Percentiles rank a stretch among this genome's conserved stretches.
Conservation (phyloP, 2,113 vertebrate species). For the Lamprologus lemairii region DNA sequence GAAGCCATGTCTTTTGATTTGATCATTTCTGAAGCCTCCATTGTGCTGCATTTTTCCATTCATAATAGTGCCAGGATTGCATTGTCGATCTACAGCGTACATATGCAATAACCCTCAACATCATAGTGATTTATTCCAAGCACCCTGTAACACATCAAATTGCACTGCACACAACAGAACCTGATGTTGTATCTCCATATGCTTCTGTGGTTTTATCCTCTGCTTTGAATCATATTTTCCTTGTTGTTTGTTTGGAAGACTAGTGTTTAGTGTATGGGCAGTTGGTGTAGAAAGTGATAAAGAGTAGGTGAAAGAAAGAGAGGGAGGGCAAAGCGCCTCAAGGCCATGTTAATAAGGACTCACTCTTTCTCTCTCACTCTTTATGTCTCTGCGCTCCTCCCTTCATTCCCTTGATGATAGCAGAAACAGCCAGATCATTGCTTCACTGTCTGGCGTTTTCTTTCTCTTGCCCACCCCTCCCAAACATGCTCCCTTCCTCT, state of each 20-base stretch:
- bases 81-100: neutral
- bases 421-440: slow-evolving; percentile 52
- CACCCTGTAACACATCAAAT: neutral
- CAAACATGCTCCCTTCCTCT: neutral
- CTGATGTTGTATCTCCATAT: neutral
- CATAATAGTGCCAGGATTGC: neutral
- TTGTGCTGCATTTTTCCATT: neutral
- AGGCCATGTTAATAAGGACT: slow-evolving; percentile 46
- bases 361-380: neutral
- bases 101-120: neutral
- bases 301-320: slow-evolving; percentile 9
- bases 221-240: neutral
- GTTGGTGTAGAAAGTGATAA: slow-evolving; percentile 10
- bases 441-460: slow-evolving; percentile 40
- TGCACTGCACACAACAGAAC: neutral
- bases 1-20: neutral
- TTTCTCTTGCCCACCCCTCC: slow-evolving; percentile 17
- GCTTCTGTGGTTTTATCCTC: neutral
- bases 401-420: slow-evolving; percentile 54
- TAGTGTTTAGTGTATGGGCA: slow-evolving; percentile 29
- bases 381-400: slow-evolving; percentile 3
- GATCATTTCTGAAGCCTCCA: neutral
- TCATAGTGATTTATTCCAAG: neutral
- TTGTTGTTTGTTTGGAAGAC: slow-evolving; percentile 11
- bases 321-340: slow-evolving; percentile 21